Evolutionary conservation across 2,113 vertebrate species (phyloP), one percentile per base, ranked within the genome.

Genomic region (Tragelaphus scriptus): DNA sequence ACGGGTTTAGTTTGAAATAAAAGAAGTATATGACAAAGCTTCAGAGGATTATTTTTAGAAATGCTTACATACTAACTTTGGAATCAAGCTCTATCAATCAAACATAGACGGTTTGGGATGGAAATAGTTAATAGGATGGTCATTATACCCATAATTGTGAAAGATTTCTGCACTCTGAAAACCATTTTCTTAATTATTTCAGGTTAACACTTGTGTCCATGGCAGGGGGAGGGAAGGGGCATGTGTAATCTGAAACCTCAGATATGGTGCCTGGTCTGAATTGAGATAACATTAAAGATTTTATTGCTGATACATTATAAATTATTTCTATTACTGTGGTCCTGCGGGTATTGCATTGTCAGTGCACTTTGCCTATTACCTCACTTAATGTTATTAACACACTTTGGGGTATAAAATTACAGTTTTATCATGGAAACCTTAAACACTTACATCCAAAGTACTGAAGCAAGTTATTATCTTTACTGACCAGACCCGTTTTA

Each of bases 321-420:
- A 99, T 99, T 99, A 99, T 99, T 99, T 99, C 99, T 99, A 99
- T 99, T 99, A 99, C 98, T 98, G 94, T 44, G 98, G 99, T 99
- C 99, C 99, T 99, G 97, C 95, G 98, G 99, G 99, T 98, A 99
- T 99, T 99, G 96, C 99, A 99, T 99, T 99, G 99, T 99, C 99
- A 99, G 99, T 99, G 99, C 99, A 98, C 99, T 99, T 99, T 99
- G 99, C 98, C 99, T 99, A 99, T 99, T 99, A 99, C 99, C 99
- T 99, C 99, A 99, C 99, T 99, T 99, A 99, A 99, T 99, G 99
- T 99, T 99, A 99, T 99, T 99, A 99, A 99, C 99, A 99, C 99
- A 99, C 99, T 99, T 99, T 99, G 98, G 98, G 99, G 99, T 99
- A 99, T 99, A 99, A 99, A 99, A 99, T 99, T 99, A 99, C 99